Percentiles rank a stretch among this genome's conserved stretches.
phyloP scores from a whole-genome alignment of 2,888 invertebrate genomes.

The Pyrgus malvae region DNA sequence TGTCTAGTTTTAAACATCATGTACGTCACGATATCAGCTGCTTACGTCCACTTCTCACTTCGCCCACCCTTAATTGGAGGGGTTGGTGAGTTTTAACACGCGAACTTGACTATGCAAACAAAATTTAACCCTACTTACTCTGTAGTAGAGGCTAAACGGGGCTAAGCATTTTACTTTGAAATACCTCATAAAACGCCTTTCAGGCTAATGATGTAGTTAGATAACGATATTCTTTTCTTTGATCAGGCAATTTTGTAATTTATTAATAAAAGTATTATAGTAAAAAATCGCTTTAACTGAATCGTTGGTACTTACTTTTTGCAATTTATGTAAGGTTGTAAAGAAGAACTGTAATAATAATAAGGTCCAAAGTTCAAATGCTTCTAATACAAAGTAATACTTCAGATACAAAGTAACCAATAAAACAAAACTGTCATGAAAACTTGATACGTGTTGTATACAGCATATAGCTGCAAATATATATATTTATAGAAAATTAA shows the following conservation, averaged over 20 bases:
- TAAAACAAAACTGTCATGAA: too few relatives aligned
- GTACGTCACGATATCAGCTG: slow-evolving; percentile 12
- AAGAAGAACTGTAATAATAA: too few relatives aligned
- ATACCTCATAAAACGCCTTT: slow-evolving; percentile 56
- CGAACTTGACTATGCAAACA: slow-evolving; percentile 50
- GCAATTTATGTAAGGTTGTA: too few relatives aligned
- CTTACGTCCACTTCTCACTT: slow-evolving; percentile 49
- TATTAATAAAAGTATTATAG: slow-evolving; percentile 2
- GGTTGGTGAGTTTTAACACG: slow-evolving; percentile 63
- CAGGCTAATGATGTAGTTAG: slow-evolving; percentile 37
- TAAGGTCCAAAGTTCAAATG: too few relatives aligned
- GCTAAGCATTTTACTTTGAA: slow-evolving; percentile 60
- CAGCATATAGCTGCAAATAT: too few relatives aligned
- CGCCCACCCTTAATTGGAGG: slow-evolving; percentile 74
- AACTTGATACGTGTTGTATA: too few relatives aligned
- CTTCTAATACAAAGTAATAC: too few relatives aligned
- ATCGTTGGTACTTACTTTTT: too few relatives aligned
- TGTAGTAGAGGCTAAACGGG: slow-evolving; percentile 54
- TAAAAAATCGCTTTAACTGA: too few relatives aligned
- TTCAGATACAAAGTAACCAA: too few relatives aligned
- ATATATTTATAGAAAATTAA: too few relatives aligned
- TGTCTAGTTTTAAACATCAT: background rate
- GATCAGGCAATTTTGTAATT: slow-evolving; percentile 10
- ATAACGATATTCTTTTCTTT: slow-evolving; percentile 15
- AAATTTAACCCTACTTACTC: slow-evolving; percentile 63